phyloP scores from a whole-genome alignment of 1,140 invertebrate species.

The Hormaphis cornu region DNA sequence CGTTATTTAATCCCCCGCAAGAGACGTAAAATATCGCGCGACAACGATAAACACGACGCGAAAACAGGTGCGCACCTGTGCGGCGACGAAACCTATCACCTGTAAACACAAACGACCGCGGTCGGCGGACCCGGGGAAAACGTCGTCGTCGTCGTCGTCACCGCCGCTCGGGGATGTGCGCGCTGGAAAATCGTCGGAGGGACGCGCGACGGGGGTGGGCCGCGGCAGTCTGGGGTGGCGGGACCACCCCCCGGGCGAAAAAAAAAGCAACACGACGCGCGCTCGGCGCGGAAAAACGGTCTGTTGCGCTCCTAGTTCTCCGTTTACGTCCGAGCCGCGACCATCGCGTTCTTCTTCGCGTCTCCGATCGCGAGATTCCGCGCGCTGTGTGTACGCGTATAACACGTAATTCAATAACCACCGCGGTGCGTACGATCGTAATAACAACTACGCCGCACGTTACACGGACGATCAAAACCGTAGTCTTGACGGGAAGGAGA shows the following conservation, averaged over 20 bases:
- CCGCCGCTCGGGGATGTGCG: conserved; percentile 6
- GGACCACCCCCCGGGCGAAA: conserved; percentile 26
- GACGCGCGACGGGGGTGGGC: not conserved
- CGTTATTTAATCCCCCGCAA: no score
- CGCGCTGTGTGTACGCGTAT: no score
- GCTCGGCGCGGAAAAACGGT: conserved; percentile 12
- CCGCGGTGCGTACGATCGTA: no score
- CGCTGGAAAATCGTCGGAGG: not conserved
- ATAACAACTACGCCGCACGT: no score
- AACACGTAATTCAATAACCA: no score
- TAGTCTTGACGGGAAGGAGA: no score
- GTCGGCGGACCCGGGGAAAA: not conserved
- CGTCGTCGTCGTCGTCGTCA: not conserved
- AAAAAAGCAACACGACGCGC: not conserved
- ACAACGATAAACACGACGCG: no score
- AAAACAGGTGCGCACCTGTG: no score
- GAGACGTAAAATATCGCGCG: no score
- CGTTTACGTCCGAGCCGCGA: not conserved
- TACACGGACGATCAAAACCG: no score
- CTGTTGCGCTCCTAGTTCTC: conserved; percentile 19
- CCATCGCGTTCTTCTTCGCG: not conserved
- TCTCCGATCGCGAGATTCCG: not conserved
- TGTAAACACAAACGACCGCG: no score
- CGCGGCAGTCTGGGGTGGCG: not conserved
- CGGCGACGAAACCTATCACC: no score